Conservation (phyloP, 2,113 vertebrate species). For the Paedocypris sp. region DNA sequence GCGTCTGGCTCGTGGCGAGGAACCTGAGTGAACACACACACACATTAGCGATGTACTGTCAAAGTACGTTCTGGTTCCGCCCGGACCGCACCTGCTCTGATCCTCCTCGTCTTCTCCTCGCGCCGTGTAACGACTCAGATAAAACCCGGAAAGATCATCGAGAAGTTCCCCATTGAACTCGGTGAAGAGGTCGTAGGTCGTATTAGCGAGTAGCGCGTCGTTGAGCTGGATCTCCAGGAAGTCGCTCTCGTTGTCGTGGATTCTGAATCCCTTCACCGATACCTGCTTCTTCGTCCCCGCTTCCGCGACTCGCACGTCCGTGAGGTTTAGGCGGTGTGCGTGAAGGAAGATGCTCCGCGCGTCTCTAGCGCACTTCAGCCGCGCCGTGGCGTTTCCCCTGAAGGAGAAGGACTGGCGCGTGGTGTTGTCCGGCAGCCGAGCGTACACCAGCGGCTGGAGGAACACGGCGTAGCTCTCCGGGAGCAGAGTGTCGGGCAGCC, state of each 20-base stretch:
- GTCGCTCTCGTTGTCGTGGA: constrained; percentile 26
- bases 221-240: constrained; percentile 68
- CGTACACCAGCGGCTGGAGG: constrained; percentile 59
- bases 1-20: constrained; percentile 73
- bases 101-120: not conserved
- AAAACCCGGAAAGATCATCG: constrained; percentile 62
- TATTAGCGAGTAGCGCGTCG: accelerated
- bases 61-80: no score
- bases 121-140: constrained; percentile 66
- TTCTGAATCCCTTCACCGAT: accelerated
- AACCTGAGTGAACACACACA: constrained; percentile 52
- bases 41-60: not conserved
- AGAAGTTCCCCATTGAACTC: constrained; percentile 60
- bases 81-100: no score
- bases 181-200: constrained; percentile 56
- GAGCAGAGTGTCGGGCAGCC: constrained; percentile 59
- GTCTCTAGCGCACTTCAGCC: constrained; percentile 45
- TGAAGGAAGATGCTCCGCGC: constrained; percentile 72
- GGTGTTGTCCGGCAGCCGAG: not conserved
- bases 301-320: not conserved
- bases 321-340: constrained; percentile 63
- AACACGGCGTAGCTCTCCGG: constrained; percentile 64
- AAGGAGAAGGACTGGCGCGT: constrained; percentile 54
- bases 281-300: accelerated
- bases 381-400: constrained; percentile 49